phyloP scores from a whole-genome alignment of 2,797 vertebrate species.

The Poecilia wingei region DNA sequence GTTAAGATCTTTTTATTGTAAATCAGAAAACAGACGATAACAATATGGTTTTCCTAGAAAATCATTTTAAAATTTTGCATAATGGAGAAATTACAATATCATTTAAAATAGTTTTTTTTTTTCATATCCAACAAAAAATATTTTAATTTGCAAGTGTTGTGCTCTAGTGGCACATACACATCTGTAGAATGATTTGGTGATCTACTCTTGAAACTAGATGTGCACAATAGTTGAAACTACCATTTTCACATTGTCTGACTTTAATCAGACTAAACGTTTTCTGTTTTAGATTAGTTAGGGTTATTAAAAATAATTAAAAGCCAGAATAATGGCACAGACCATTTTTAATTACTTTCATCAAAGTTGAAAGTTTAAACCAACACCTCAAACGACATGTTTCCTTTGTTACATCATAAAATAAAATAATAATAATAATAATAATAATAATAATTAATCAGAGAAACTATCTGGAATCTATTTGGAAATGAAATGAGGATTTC shows the following conservation, averaged over 20 bases:
- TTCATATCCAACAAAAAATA: not conserved
- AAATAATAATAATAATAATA: not conserved
- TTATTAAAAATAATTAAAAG: not conserved
- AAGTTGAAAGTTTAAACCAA: not conserved
- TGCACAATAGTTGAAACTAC: not conserved
- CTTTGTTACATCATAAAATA: not conserved
- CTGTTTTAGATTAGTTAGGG: not conserved
- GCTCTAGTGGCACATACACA: not conserved
- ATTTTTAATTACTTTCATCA: not conserved
- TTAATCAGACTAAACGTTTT: not conserved
- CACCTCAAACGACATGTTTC: not conserved
- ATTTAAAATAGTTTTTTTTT: conserved; percentile 14
- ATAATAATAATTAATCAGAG: not conserved
- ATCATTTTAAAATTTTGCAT: not conserved
- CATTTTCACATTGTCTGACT: not conserved
- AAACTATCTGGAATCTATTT: not conserved
- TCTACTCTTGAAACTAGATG: not conserved
- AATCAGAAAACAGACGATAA: not conserved
- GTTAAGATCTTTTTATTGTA: conserved; percentile 24
- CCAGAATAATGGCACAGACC: not conserved
- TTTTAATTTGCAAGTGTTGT: not conserved
- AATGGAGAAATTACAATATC: not conserved
- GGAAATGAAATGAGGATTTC: not conserved
- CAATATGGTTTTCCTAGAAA: conserved; percentile 1
- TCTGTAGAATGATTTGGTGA: not conserved